These are phyloP conservation scores for Dasysyrphus albostriatus DNA, from an alignment of 2,888 invertebrate genomes.

Conservation along the genomic window DNA sequence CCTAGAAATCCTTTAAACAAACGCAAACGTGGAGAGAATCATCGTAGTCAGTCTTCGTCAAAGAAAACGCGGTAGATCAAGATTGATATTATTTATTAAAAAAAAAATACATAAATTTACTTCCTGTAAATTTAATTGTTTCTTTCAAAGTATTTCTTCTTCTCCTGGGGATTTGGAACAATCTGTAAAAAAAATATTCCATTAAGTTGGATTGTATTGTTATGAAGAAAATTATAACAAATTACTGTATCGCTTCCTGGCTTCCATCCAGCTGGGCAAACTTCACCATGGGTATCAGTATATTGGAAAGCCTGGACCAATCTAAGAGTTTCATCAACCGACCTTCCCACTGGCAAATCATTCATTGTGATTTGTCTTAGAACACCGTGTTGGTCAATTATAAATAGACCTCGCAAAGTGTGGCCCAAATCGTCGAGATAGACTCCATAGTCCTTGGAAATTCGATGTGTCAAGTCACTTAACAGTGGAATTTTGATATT, in stretches of 20 bases:
- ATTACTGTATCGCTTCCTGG: conserved; percentile 95
- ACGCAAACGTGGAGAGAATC: conserved; percentile 88
- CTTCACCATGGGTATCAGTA: conserved; percentile 96
- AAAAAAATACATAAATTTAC: conserved; percentile 22
- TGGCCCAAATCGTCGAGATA: conserved; percentile 96
- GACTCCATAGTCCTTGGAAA: conserved; percentile 97
- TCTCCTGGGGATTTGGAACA: conserved; percentile 91
- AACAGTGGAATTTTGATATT: conserved; percentile 94
- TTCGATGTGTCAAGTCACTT: conserved; percentile 96
- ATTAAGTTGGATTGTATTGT: conserved; percentile 18
- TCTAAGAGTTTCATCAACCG: conserved; percentile 96
- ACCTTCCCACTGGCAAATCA: conserved; percentile 96
- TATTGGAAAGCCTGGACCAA: conserved; percentile 98
- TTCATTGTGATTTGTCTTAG: conserved; percentile 98
- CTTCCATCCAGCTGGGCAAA: conserved; percentile 98
- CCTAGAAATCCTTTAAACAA: conserved; percentile 97
- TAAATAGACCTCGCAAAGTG: conserved; percentile 93
- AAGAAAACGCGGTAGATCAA: conserved; percentile 45
- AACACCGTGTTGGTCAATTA: conserved; percentile 94
- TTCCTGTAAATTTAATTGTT: conserved; percentile 78
- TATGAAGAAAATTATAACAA: conserved; percentile 57
- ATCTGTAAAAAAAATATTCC: conserved; percentile 86
- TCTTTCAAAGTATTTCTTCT: conserved; percentile 92
- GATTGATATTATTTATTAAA: conserved; percentile 37
- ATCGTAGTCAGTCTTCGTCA: conserved; percentile 86